Evolutionary conservation across 2,888 invertebrate species (phyloP).

Genomic region (Campoplex capitator): DNA sequence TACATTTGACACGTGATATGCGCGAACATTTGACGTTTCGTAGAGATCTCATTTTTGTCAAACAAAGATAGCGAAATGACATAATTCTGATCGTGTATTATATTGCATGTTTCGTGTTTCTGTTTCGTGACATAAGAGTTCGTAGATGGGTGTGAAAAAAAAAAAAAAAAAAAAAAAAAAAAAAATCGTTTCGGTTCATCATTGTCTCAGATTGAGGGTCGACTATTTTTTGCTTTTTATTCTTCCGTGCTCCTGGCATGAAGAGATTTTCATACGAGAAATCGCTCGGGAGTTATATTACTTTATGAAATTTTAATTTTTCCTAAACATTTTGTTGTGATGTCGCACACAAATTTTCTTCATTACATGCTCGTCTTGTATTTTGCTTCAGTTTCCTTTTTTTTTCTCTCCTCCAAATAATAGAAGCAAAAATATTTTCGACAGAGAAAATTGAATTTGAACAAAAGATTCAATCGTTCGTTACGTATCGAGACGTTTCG

Average conservation of each 20-base stretch:
- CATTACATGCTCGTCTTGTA: too few relatives aligned
- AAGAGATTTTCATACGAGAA: neutral
- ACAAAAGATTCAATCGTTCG: too few relatives aligned
- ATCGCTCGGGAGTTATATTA: neutral
- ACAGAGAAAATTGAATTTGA: too few relatives aligned
- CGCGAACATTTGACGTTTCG: neutral
- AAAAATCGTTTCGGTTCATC: neutral
- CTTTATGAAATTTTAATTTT: neutral
- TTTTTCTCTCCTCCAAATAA: neutral
- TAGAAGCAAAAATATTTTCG: too few relatives aligned
- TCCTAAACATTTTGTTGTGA: neutral
- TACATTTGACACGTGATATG: constrained; percentile 2
- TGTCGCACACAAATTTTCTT: too few relatives aligned
- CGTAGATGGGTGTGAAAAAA: neutral
- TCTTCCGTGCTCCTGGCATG: neutral
- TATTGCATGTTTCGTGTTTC: neutral
- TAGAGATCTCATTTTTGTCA: constrained; percentile 3
- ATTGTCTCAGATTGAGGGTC: neutral
- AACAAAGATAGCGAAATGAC: neutral
- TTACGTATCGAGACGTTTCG: too few relatives aligned
- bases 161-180: neutral
- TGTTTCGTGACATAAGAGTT: neutral
- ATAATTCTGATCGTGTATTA: neutral
- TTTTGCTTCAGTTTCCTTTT: neutral
- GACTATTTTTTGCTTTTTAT: neutral